A percentile compares a stretch with the other conserved stretches of the same genome.
phyloP scores from a whole-genome alignment of 2,888 invertebrate species.

The Aphodius granarius region DNA sequence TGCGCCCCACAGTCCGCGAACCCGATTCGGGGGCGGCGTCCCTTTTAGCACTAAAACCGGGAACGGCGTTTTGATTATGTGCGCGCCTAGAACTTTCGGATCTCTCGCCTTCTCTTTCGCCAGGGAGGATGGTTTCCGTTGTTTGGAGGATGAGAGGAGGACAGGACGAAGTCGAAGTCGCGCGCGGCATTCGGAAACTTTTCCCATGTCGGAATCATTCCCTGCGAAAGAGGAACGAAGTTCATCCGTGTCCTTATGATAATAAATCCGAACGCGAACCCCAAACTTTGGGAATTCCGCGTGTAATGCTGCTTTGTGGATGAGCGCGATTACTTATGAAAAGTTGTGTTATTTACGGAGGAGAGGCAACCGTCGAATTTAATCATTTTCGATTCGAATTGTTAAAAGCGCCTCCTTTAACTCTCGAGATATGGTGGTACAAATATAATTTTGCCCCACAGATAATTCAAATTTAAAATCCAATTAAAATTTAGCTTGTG shows the following conservation, averaged over 20 bases:
- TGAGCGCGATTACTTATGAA: neutral
- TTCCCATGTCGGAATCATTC: neutral
- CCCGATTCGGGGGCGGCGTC: conserved; percentile 24
- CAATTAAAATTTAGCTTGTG: neutral
- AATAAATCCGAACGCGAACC: neutral
- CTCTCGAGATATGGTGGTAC: no score
- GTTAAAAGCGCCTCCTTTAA: no score
- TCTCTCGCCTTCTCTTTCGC: neutral
- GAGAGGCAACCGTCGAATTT: neutral
- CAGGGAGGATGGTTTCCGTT: neutral
- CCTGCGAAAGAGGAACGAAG: neutral
- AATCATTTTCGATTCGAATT: no score
- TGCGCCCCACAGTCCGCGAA: conserved; percentile 21
- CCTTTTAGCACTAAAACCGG: conserved; percentile 24
- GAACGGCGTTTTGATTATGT: conserved; percentile 26
- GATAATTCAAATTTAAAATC: no score
- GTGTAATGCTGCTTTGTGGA: neutral
- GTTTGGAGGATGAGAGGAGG: neutral
- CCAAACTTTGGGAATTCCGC: neutral
- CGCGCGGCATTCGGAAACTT: neutral
- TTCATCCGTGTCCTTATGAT: neutral
- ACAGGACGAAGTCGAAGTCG: no score
- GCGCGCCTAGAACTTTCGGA: conserved; percentile 9
- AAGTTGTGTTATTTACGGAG: neutral
- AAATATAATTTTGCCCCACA: no score